phyloP scores from a whole-genome alignment of 2,888 invertebrate species.

The Gortyna flavago region DNA sequence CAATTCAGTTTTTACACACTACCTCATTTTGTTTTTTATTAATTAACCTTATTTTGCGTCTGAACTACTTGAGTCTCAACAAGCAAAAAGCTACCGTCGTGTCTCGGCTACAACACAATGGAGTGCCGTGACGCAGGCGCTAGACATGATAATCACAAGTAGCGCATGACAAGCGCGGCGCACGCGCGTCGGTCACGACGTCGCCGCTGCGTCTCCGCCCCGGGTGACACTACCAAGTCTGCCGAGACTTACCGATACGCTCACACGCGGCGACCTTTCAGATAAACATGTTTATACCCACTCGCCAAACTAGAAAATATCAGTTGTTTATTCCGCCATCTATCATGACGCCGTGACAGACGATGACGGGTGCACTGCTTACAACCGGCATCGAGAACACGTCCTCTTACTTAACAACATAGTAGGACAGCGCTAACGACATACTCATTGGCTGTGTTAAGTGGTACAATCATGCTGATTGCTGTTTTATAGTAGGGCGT shows the following conservation, averaged over 20 bases:
- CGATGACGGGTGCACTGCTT: constrained; percentile 76
- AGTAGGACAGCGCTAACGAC: constrained; percentile 79
- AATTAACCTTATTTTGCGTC: constrained; percentile 72
- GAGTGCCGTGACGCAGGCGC: constrained; percentile 79
- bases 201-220: constrained; percentile 69
- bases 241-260: constrained; percentile 53
- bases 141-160: constrained; percentile 86
- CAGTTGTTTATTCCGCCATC: constrained; percentile 79
- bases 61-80: constrained; percentile 68
- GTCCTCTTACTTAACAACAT: constrained; percentile 76
- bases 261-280: constrained; percentile 69
- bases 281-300: constrained; percentile 77
- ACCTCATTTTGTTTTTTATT: constrained; percentile 67
- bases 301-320: constrained; percentile 79
- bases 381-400: constrained; percentile 73
- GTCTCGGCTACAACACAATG: constrained; percentile 67
- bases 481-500: constrained; percentile 66
- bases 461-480: constrained; percentile 66
- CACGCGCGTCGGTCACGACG: constrained; percentile 87
- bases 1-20: constrained; percentile 62
- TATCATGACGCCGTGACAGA: constrained; percentile 79
- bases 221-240: constrained; percentile 78
- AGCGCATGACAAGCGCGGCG: constrained; percentile 85
- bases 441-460: constrained; percentile 74
- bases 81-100: constrained; percentile 68